Evolutionary conservation across 2,888 invertebrate species (phyloP).

Genomic region (Agriopis aurantiaria): DNA sequence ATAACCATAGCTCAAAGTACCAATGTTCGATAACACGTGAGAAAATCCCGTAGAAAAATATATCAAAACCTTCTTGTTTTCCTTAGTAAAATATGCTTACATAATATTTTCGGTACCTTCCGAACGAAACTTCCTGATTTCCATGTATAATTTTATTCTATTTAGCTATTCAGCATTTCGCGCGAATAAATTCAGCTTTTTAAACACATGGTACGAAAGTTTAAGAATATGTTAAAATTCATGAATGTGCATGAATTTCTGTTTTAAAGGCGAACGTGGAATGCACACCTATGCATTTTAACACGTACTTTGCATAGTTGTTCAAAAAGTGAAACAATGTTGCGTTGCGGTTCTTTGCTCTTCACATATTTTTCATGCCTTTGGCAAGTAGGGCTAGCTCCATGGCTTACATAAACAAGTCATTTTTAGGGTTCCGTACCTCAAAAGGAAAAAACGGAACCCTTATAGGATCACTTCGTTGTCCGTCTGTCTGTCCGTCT

Average conservation of each 20-base stretch:
- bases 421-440: too few species aligned
- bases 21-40: too few species aligned
- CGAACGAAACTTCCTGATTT: slow-evolving; percentile 10
- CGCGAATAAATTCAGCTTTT: slow-evolving; percentile 15
- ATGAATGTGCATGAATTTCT: slow-evolving; percentile 38
- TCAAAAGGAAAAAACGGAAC: too few species aligned
- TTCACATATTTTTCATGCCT: slow-evolving; percentile 5
- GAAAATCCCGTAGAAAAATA: too few species aligned
- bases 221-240: slow-evolving; percentile 38
- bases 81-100: too few species aligned
- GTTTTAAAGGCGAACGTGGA: slow-evolving; percentile 12
- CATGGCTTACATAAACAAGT: too few species aligned
- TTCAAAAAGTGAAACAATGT: slow-evolving; percentile 37
- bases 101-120: neutral
- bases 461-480: too few species aligned
- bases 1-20: too few species aligned
- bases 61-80: neutral
- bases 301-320: slow-evolving; percentile 42
- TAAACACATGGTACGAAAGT: slow-evolving; percentile 14
- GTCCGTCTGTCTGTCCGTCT: too few species aligned
- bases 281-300: slow-evolving; percentile 44
- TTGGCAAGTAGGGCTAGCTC: neutral
- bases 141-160: slow-evolving; percentile 15
- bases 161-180: neutral
- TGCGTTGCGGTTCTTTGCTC: neutral